These are phyloP conservation scores for Grus americana DNA, from an alignment of 2,113 vertebrate genomes.

Conservation along the genomic window DNA sequence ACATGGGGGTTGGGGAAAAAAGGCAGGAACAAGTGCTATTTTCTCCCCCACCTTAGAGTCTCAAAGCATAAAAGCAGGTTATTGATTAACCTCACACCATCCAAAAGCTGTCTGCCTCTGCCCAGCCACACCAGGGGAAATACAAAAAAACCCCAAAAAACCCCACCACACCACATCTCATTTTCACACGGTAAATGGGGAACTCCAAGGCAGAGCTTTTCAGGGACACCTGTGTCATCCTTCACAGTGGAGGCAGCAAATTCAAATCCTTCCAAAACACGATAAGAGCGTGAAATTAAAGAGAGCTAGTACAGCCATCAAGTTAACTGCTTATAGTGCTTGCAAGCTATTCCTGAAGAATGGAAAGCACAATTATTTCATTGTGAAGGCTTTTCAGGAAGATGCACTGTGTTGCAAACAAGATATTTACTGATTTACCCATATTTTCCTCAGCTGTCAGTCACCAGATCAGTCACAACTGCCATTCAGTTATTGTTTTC, in stretches of 20 bases:
- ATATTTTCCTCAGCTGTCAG: not conserved
- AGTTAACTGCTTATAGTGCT: not conserved
- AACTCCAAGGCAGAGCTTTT: not conserved
- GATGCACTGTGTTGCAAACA: not conserved
- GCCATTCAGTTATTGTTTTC: not conserved
- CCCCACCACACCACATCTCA: no score
- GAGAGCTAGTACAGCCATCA: not conserved
- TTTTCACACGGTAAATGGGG: not conserved
- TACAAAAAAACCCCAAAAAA: no score
- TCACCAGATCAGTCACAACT: not conserved
- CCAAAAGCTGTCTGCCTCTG: not conserved
- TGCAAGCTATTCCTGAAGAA: not conserved
- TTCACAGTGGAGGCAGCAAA: not conserved
- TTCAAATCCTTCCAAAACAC: not conserved
- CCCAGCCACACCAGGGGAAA: not conserved
- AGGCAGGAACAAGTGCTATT: not conserved
- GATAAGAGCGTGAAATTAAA: not conserved
- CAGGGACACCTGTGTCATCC: not conserved
- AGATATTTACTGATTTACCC: not conserved
- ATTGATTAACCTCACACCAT: not conserved
- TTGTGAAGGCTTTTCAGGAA: no score
- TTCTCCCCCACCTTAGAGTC: not conserved
- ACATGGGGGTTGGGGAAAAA: not conserved
- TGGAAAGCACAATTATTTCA: not conserved
- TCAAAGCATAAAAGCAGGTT: not conserved